These are phyloP conservation scores for Ephestia elutella DNA, from an alignment of 1,140 invertebrate species.

Conservation along the genomic window DNA sequence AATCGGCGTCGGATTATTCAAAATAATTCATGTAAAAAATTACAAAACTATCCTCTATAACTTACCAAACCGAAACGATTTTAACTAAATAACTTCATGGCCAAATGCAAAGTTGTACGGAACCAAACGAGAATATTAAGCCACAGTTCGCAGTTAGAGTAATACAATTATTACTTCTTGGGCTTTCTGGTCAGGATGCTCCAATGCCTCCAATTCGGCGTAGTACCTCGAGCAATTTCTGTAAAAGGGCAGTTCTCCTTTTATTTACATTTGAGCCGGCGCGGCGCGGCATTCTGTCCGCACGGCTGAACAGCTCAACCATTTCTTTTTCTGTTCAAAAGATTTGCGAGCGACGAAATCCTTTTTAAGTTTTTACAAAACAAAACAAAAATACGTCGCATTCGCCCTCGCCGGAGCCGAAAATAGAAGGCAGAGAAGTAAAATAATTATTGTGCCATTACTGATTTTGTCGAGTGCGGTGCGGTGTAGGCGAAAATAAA, in stretches of 20 bases:
- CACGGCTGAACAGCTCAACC: background rate
- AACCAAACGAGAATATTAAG: no score
- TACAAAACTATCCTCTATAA: no score
- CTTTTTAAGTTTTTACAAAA: conserved; percentile 9
- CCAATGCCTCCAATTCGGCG: background rate
- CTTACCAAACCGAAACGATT: no score
- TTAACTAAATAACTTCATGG: no score
- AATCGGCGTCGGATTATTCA: no score
- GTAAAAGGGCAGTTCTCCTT: background rate
- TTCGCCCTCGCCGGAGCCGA: background rate
- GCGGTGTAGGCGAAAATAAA: background rate
- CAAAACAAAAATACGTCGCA: background rate
- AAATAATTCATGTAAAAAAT: no score
- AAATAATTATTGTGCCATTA: conserved; percentile 3
- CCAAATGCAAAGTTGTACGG: no score
- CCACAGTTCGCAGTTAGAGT: no score
- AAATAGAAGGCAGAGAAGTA: background rate
- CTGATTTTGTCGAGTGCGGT: background rate
- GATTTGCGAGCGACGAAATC: background rate
- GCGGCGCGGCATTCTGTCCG: background rate
- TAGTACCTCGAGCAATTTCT: background rate
- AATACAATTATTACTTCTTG: background rate
- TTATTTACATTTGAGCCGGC: conserved; percentile 1
- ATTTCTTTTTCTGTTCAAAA: conserved; percentile 6
- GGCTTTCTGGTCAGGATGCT: background rate